phyloP scores from a whole-genome alignment of 2,113 vertebrate species.

The Neoarius graeffei region DNA sequence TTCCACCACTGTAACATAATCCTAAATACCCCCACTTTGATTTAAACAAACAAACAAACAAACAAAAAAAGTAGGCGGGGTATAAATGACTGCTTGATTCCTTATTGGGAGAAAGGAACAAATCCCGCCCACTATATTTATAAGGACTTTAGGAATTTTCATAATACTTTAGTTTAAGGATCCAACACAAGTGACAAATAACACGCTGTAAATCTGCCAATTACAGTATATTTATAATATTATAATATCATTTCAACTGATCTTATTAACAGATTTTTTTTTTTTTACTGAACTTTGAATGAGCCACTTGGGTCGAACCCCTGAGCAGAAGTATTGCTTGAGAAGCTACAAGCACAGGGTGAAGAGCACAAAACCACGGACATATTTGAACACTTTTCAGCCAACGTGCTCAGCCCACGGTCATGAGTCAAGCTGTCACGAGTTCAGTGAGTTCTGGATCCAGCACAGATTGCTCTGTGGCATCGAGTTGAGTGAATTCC shows the following conservation, averaged over 20 bases:
- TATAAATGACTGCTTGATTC: neutral
- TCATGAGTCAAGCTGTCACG: constrained; percentile 24
- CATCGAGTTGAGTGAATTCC: constrained; percentile 3
- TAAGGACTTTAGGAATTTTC: neutral
- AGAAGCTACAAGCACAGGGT: constrained; percentile 42
- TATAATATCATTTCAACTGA: neutral
- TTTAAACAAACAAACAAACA: too few relatives aligned
- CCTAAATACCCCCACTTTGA: neutral
- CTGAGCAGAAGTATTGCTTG: constrained; percentile 46
- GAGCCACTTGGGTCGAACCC: constrained; percentile 39
- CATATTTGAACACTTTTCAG: constrained; percentile 33
- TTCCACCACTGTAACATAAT: neutral
- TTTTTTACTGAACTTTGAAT: neutral
- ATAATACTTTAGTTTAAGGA: constrained; percentile 45
- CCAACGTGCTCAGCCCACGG: constrained; percentile 45
- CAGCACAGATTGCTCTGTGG: constrained; percentile 29
- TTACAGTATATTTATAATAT: neutral
- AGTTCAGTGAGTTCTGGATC: constrained; percentile 1
- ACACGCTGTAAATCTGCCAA: neutral
- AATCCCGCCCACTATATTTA: neutral
- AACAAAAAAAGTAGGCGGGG: neutral
- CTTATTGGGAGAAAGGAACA: constrained; percentile 33
- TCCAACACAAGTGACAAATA: constrained; percentile 34
- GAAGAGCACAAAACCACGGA: constrained; percentile 23
- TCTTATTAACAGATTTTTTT: neutral